These are phyloP conservation scores for Invenusta paracnida DNA, from an alignment of 2,888 invertebrate species.

Conservation along the genomic window DNA sequence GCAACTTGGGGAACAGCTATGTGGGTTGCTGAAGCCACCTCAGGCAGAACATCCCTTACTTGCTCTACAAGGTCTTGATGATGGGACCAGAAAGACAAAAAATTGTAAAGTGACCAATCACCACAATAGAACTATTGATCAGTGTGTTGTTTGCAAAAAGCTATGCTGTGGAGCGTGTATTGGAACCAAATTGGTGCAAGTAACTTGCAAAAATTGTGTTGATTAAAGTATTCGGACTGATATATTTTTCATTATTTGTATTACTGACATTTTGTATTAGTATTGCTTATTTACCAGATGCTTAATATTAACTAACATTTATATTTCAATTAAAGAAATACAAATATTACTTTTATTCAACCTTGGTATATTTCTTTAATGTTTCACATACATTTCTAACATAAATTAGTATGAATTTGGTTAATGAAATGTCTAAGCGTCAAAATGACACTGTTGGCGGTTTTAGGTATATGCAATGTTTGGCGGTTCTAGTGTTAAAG, in stretches of 20 bases:
- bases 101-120: background rate
- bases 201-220: no score
- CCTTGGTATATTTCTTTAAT: background rate
- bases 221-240: background rate
- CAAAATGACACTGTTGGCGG: background rate
- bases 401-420: background rate
- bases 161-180: background rate
- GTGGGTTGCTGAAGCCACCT: background rate
- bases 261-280: no score
- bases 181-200: no score
- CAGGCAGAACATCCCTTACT: background rate
- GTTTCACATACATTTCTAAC: background rate
- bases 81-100: background rate
- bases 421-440: background rate
- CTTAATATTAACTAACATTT: no score
- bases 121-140: background rate
- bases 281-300: no score
- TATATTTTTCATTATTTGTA: background rate
- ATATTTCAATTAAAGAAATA: no score
- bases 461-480: background rate
- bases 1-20: background rate
- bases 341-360: no score
- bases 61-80: background rate
- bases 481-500: background rate
- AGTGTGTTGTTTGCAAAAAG: background rate